Conservation (phyloP, 35 echinoderm and acorn worm genomes). For the Heliocidaris erythrogramma region DNA sequence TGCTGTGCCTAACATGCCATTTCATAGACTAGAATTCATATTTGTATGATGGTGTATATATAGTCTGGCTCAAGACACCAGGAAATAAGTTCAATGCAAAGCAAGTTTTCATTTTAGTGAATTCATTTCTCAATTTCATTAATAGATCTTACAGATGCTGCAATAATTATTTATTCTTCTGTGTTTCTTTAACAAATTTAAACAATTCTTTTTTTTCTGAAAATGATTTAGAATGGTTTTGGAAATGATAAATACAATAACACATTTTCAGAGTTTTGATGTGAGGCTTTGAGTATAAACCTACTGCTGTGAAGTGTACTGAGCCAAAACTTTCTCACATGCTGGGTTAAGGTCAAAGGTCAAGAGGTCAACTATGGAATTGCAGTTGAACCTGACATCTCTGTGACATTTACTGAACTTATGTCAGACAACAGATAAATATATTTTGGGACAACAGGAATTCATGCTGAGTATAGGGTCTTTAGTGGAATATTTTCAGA, state of each 20-base stretch:
- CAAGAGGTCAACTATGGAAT: neutral
- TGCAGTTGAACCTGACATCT: neutral
- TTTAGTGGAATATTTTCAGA: neutral
- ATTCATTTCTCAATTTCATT: neutral
- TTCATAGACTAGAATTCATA: neutral
- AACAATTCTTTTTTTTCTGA: neutral
- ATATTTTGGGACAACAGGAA: neutral
- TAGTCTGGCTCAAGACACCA: neutral
- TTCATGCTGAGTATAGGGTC: neutral
- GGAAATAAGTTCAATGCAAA: neutral
- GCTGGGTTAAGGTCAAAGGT: neutral
- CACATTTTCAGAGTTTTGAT: neutral
- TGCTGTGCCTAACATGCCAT: neutral
- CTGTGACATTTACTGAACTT: constrained; percentile 1
- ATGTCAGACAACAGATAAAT: constrained; percentile 7
- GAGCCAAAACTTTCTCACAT: neutral
- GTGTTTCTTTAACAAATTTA: neutral
- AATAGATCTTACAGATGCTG: neutral
- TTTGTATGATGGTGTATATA: neutral
- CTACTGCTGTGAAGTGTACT: neutral
- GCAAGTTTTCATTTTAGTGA: neutral
- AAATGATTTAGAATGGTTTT: neutral
- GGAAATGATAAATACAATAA: neutral
- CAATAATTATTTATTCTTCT: neutral
- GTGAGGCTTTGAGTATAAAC: neutral